Evolutionary conservation across 1,140 invertebrate species (phyloP).

Genomic region (Papilio glaucus): DNA sequence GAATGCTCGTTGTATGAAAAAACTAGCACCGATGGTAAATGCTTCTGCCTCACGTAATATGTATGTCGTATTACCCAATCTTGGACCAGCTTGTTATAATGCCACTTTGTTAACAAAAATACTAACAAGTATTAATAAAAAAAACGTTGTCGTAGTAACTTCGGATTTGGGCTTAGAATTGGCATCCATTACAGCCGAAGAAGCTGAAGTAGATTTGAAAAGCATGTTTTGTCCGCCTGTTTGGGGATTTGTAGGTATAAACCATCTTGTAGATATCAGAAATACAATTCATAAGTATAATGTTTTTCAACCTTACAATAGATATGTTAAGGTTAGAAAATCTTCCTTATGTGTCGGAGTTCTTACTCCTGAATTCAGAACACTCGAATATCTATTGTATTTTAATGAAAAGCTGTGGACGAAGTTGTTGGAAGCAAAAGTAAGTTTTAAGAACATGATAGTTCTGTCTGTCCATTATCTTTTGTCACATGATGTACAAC

Average conservation of each 20-base stretch:
- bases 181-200: conserved; percentile 62
- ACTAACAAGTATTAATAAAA: conserved; percentile 64
- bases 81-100: conserved; percentile 81
- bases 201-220: conserved; percentile 66
- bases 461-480: neutral
- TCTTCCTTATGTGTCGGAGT: conserved; percentile 75
- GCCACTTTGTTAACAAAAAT: conserved; percentile 74
- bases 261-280: conserved; percentile 78
- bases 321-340: conserved; percentile 69
- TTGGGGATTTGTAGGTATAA: conserved; percentile 83
- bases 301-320: conserved; percentile 69
- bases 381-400: conserved; percentile 76
- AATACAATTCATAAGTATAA: conserved; percentile 78
- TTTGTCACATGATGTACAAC: neutral
- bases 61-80: conserved; percentile 74
- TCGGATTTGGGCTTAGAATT: conserved; percentile 78
- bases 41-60: conserved; percentile 68
- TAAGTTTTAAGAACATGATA: conserved; percentile 44
- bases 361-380: conserved; percentile 74
- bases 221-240: conserved; percentile 83
- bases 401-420: conserved; percentile 66
- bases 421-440: conserved; percentile 62
- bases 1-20: conserved; percentile 67
- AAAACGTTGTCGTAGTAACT: conserved; percentile 80
- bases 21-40: conserved; percentile 73